These are phyloP conservation scores for Epinephelus cyanopodus DNA, from an alignment of 2,113 vertebrate species.

Conservation along the genomic window DNA sequence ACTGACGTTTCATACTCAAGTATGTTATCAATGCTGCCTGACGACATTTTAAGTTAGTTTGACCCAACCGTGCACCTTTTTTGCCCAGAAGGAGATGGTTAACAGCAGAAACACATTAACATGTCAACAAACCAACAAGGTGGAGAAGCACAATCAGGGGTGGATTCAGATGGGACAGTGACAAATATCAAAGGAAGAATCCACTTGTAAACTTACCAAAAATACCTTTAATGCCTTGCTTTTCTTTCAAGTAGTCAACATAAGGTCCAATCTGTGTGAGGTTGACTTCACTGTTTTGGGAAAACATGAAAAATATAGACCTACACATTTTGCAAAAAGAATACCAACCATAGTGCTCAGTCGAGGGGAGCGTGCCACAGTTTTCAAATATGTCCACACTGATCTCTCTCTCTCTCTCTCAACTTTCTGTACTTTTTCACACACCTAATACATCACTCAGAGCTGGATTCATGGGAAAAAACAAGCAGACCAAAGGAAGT, in stretches of 20 bases:
- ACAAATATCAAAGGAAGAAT: conserved; percentile 35
- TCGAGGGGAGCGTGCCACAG: not conserved
- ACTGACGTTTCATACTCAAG: not conserved
- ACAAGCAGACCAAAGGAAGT: not conserved
- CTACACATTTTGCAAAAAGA: not conserved
- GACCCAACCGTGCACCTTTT: not conserved
- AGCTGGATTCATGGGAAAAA: not conserved
- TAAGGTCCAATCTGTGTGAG: conserved; percentile 87
- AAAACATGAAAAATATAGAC: conserved; percentile 38
- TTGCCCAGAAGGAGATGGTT: not conserved
- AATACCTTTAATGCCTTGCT: conserved; percentile 89
- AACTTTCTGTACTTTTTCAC: not conserved
- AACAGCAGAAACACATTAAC: not conserved
- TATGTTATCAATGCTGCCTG: not conserved
- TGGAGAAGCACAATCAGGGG: not conserved
- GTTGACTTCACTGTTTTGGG: conserved; percentile 90
- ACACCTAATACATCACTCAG: not conserved
- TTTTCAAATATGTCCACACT: not conserved
- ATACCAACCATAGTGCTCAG: not conserved
- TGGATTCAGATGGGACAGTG: conserved; percentile 17
- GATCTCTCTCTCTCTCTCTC: conserved; percentile 3
- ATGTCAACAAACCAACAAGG: not conserved
- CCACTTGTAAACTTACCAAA: conserved; percentile 90
- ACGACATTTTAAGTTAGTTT: not conserved
- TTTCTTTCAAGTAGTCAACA: conserved; percentile 89